Conservation (phyloP, 2,797 vertebrate genomes). For the Pitangus sulphuratus region DNA sequence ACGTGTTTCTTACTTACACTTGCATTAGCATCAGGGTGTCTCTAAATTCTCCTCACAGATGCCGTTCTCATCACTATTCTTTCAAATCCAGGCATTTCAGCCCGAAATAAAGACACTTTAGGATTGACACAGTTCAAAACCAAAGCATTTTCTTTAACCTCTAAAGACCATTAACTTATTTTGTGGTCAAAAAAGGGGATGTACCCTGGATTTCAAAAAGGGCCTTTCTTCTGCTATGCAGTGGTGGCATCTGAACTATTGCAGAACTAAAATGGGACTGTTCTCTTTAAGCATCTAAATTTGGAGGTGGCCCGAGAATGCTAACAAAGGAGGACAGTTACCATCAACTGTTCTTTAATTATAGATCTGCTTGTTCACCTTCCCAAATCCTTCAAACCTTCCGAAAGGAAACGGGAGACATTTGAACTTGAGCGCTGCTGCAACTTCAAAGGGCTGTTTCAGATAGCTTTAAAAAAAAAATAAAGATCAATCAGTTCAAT, state of each 20-base stretch:
- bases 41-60: background rate
- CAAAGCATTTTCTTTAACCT: background rate
- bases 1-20: background rate
- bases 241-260: slow-evolving; percentile 33
- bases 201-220: background rate
- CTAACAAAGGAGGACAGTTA: slow-evolving; percentile 42
- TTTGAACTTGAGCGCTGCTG: slow-evolving; percentile 45
- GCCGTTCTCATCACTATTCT: background rate
- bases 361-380: slow-evolving; percentile 69
- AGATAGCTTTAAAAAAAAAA: background rate
- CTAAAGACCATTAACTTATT: background rate
- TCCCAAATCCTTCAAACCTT: slow-evolving; percentile 54
- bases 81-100: background rate
- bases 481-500: background rate
- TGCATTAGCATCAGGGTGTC: background rate
- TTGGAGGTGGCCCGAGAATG: slow-evolving; percentile 47
- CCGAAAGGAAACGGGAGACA: slow-evolving; percentile 47
- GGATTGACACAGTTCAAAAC: background rate
- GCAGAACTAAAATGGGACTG: background rate
- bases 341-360: slow-evolving; percentile 63
- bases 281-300: slow-evolving; percentile 56
- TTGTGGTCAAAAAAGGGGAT: background rate
- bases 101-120: background rate
- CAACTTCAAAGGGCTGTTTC: slow-evolving; percentile 59
- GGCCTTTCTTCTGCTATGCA: slow-evolving; percentile 11